Base-by-base conservation (phyloP, 2,113 vertebrate species). In the Hoplias malabaricus region DNA sequence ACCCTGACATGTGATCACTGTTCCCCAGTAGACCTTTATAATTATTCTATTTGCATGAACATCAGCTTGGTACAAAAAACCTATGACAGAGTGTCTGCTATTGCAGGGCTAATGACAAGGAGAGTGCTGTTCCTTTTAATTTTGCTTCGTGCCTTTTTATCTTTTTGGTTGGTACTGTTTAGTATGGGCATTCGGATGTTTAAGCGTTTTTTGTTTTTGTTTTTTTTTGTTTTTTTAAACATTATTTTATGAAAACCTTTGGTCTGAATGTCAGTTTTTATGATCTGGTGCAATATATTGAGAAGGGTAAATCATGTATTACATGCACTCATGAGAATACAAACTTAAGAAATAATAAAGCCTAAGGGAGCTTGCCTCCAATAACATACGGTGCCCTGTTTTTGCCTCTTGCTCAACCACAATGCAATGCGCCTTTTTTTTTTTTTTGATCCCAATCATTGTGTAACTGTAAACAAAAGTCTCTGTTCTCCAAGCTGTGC, bases 81-180 rank as follows among this genome's bases (percentile, higher is more conserved):
- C 43, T 25, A 46, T 31, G 61, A 54, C n/a, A 14, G 21, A 66
- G 21, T 25, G 5, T 23, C 61, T 25, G 65, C 74, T 34, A 5
- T 42, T 54, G 9, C 40, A 6, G 66, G 21, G 36, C 29, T 68
- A 25, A 50, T 8, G 33, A 72, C 63, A 31, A 84, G 23, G 36
- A 80, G 19, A 38, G 75, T 29, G 48, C 25, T 67, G 25, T 71
- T 4, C 56, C 16, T 82, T 72, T 76, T 61, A 23, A 61, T 42
- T 82, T 84, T 86, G 83, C 56, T 86, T 87, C 88, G 89, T 91
- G 88, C 89, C 89, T 90, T 91, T 77, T 50, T 82, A 84, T 81
- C 73, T 62, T 70, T 40, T 57, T 53, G 70, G 66, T 63, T 36
- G 59, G 19, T 36, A 77, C 38, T 57, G 46, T 57, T n/a, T 27